phyloP scores from a whole-genome alignment of 2,888 invertebrate species.

The Petrophora chlorosata region DNA sequence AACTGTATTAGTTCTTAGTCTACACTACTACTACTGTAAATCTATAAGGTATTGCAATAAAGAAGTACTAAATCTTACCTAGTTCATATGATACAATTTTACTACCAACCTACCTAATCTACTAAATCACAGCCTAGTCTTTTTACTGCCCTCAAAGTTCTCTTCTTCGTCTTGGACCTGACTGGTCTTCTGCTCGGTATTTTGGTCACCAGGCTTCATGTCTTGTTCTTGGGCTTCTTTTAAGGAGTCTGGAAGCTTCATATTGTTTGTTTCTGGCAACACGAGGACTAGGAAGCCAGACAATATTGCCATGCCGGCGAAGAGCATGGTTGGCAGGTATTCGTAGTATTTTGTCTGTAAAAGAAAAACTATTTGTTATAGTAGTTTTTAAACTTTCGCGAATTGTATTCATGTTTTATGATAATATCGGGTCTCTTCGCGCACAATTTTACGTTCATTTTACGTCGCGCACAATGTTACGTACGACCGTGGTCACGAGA shows the following conservation, averaged over 20 bases:
- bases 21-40: too few relatives aligned
- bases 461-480: too few relatives aligned
- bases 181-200: background rate
- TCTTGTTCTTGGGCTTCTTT: constrained; percentile 83
- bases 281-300: constrained; percentile 82
- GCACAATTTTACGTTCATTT: too few relatives aligned
- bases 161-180: constrained; percentile 20
- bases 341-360: constrained; percentile 74
- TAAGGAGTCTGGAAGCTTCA: constrained; percentile 84
- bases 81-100: too few relatives aligned
- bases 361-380: constrained; percentile 8
- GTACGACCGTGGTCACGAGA: too few relatives aligned
- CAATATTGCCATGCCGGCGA: constrained; percentile 81
- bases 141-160: constrained; percentile 18
- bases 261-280: constrained; percentile 85
- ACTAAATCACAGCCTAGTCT: constrained; percentile 26
- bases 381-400: background rate
- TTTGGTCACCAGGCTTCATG: constrained; percentile 45
- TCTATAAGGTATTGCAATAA: too few relatives aligned
- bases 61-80: too few relatives aligned
- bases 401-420: background rate
- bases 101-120: background rate
- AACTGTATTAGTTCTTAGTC: too few relatives aligned
- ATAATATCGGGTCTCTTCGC: too few relatives aligned
- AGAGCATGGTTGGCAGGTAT: constrained; percentile 83